Evolutionary conservation across 2,888 invertebrate species (phyloP), one percentile per base, ranked within the genome.

Genomic region (Tineola bisselliella): DNA sequence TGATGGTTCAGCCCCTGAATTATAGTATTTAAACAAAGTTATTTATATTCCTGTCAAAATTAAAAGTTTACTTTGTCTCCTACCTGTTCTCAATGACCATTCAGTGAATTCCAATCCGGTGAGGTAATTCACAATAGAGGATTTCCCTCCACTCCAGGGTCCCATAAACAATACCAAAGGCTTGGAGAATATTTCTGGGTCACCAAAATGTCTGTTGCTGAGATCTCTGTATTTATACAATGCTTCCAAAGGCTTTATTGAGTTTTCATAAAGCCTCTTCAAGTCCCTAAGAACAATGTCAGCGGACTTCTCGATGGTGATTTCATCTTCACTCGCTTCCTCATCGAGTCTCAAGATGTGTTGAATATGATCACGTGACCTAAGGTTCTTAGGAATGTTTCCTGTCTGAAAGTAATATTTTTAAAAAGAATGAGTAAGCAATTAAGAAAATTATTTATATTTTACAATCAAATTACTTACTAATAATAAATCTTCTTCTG

Each of bases 101-200:
- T 92, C 90, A 30, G 92, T 93, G 74, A 94, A 94, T 77, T 97
- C 96, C 66, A 94, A 92, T 63, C 95, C 94, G 44, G 96, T 90
- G 65, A 98, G 88, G 81, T 98, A 97, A 81, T 98, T 98, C 65
- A 97, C 92, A 67, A 97, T 95, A 61, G 96, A 93, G 0, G 97
- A 96, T 86, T 98, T 98, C 65, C 98, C 98, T 63, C 97, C 96
- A 72, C 96, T 96, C 95, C 97, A 97, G 44, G 97, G 97, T 48
- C 98, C 98, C 94, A 97, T 95, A 72, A 97, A 95, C 5, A 98
- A 88, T 61, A 97, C 91, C 72, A 97, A 86, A 1, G 98, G 97
- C 73, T 97, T 97, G 2, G 96, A 95, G 78, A 96, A 96, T 72
- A 97, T 96, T 89, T 98, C 97, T 1, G 96, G 94, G 84, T 97